Percentiles rank a stretch among this genome's conserved stretches.
These are phyloP conservation scores for Cheilosia soror DNA, from an alignment of 2,888 invertebrate genomes.

Conservation along the genomic window DNA sequence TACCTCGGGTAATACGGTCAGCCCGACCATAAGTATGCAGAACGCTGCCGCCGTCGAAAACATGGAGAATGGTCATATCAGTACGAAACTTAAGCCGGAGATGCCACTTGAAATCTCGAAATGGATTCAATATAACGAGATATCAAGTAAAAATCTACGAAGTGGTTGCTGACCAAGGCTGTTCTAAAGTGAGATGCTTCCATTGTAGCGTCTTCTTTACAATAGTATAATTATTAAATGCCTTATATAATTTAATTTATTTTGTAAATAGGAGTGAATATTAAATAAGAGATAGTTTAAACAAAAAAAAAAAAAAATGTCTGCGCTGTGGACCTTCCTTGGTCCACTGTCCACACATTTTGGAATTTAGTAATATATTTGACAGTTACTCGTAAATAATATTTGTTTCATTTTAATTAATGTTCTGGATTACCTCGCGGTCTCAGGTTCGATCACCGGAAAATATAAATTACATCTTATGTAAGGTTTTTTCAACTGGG, in stretches of 20 bases:
- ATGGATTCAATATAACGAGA: slow-evolving; percentile 89
- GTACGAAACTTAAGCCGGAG: slow-evolving; percentile 85
- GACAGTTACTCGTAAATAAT: no score
- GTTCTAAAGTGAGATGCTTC: slow-evolving; percentile 48
- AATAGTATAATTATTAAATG: slow-evolving; percentile 29
- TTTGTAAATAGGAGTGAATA: not conserved
- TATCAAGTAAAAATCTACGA: slow-evolving; percentile 88
- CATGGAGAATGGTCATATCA: slow-evolving; percentile 80
- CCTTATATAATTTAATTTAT: slow-evolving; percentile 12
- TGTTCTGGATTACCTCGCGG: no score
- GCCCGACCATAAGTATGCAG: slow-evolving; percentile 78
- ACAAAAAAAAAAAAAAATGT: not conserved
- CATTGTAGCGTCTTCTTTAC: slow-evolving; percentile 35
- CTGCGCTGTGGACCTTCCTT: not conserved
- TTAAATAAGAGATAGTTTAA: not conserved
- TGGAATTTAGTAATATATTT: no score
- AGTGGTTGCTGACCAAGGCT: slow-evolving; percentile 80
- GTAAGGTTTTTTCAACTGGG: no score
- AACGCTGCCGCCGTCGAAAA: slow-evolving; percentile 64
- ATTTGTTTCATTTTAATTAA: no score
- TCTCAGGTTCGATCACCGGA: no score
- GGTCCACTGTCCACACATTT: slow-evolving; percentile 1
- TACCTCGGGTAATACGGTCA: slow-evolving; percentile 77
- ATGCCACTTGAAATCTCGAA: slow-evolving; percentile 87
- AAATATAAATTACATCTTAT: no score